Evolutionary conservation across 2,797 vertebrate genomes (phyloP).

Genomic region (Tapera naevia): DNA sequence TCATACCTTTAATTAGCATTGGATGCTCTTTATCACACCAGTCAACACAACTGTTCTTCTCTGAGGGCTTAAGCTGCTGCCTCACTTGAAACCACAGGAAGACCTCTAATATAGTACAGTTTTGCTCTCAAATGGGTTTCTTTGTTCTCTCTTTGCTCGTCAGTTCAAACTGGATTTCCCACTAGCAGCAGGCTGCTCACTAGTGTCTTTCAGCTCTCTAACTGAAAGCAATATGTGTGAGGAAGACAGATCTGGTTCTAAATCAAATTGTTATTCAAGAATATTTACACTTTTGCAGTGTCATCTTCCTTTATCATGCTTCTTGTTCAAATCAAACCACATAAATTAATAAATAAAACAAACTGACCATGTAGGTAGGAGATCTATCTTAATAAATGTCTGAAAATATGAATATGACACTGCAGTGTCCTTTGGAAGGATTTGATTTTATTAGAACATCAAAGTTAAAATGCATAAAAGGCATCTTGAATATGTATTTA

Average conservation of each 20-base stretch:
- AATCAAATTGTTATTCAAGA: background rate
- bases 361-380: background rate
- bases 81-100: background rate
- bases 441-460: background rate
- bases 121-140: background rate
- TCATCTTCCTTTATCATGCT: background rate
- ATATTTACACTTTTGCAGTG: background rate
- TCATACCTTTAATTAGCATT: background rate
- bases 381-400: background rate
- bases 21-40: background rate
- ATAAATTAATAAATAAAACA: background rate
- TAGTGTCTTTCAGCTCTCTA: background rate
- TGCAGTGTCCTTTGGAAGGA: background rate
- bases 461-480: conserved; percentile 1
- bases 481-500: background rate
- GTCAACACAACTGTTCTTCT: background rate
- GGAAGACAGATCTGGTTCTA: background rate
- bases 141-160: background rate
- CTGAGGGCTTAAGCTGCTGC: background rate
- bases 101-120: background rate
- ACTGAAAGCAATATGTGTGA: background rate
- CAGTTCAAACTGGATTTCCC: background rate
- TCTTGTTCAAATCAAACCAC: background rate
- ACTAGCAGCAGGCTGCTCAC: background rate
- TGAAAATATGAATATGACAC: background rate